A percentile compares a stretch with the other conserved stretches of the same genome.
phyloP scores from a whole-genome alignment of 1,140 invertebrate species.

The Asbolus verrucosus region DNA sequence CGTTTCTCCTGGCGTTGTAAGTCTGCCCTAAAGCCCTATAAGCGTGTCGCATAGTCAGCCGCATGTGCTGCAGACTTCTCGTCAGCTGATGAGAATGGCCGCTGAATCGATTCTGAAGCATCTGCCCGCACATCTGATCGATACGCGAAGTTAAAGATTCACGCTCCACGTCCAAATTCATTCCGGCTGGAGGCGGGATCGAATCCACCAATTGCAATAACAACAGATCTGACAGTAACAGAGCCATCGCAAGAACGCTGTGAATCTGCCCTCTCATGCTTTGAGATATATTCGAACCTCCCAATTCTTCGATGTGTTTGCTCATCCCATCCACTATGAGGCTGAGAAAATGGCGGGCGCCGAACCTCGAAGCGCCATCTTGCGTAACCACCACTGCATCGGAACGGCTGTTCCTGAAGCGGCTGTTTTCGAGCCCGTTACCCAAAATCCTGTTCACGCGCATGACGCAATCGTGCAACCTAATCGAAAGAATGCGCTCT shows the following conservation, averaged over 20 bases:
- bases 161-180: constrained; percentile 59
- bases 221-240: constrained; percentile 60
- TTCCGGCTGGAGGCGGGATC: constrained; percentile 58
- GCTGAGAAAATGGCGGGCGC: constrained; percentile 63
- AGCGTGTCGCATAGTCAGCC: constrained; percentile 55
- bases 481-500: constrained; percentile 56
- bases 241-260: constrained; percentile 57
- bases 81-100: constrained; percentile 56
- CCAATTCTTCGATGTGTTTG: constrained; percentile 55
- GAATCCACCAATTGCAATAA: constrained; percentile 62
- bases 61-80: constrained; percentile 58
- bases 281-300: constrained; percentile 39
- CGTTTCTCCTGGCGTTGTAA: constrained; percentile 58
- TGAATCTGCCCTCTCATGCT: constrained; percentile 54
- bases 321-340: constrained; percentile 62
- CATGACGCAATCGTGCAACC: constrained; percentile 56
- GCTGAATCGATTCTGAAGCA: constrained; percentile 57
- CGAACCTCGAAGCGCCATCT: constrained; percentile 58
- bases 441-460: constrained; percentile 57
- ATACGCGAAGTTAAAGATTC: constrained; percentile 58
- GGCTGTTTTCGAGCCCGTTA: constrained; percentile 39
- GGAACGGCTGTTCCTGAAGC: constrained; percentile 34
- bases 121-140: constrained; percentile 58
- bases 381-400: constrained; percentile 57
- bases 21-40: constrained; percentile 55